Percentiles rank a stretch among this genome's conserved stretches.
These are phyloP conservation scores for Nomada ferruginata DNA, from an alignment of 2,888 invertebrate species.

Conservation along the genomic window DNA sequence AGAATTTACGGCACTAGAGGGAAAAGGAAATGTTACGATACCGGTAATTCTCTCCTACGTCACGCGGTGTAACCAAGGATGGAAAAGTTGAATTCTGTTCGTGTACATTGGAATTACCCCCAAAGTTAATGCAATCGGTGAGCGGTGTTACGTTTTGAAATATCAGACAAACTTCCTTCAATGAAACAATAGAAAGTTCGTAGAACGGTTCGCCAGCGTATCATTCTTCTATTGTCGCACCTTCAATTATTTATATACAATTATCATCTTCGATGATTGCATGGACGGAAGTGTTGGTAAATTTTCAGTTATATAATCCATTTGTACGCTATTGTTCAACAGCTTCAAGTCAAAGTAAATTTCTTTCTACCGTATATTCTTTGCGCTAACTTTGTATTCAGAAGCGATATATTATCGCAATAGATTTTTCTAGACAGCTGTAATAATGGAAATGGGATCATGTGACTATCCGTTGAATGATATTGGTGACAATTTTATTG, in stretches of 20 bases:
- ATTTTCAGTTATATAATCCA: neutral
- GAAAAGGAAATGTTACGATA: neutral
- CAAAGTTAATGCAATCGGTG: constrained; percentile 26
- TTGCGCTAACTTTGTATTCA: neutral
- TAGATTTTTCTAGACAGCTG: neutral
- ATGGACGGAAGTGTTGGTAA: neutral
- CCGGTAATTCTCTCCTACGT: neutral
- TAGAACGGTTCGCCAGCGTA: neutral
- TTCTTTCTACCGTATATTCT: neutral
- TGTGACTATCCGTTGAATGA: neutral
- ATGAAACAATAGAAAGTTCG: constrained; percentile 31
- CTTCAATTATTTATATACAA: constrained; percentile 30
- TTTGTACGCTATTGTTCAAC: neutral
- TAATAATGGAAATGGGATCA: neutral
- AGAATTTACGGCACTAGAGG: neutral
- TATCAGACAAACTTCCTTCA: constrained; percentile 7
- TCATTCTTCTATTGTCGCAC: constrained; percentile 25
- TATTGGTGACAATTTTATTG: neutral
- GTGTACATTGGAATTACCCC: constrained; percentile 5
- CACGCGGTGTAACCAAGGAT: neutral
- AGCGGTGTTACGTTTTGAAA: constrained; percentile 7
- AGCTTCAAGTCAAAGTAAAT: neutral
- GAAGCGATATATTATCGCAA: neutral
- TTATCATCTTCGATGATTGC: constrained; percentile 10
- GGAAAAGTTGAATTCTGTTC: neutral